A percentile compares a stretch with the other conserved stretches of the same genome.
Conservation (phyloP, 1,140 invertebrate genomes). For the Latrodectus geometricus region DNA sequence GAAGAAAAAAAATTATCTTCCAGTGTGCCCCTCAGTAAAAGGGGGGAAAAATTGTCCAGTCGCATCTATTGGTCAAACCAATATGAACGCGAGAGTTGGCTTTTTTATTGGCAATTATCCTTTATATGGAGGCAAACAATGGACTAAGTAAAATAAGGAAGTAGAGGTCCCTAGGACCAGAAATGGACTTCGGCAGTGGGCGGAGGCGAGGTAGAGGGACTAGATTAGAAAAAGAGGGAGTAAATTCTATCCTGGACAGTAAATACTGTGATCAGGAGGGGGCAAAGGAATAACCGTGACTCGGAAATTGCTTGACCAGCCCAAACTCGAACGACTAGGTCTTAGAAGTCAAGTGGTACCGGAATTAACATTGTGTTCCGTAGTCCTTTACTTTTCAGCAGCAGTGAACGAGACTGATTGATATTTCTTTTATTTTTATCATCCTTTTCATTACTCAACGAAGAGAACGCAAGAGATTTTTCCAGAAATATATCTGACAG, state of each 20-base stretch:
- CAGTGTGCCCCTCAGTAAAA: not conserved
- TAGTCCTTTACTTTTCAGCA: not conserved
- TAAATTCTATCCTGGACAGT: slow-evolving; percentile 53
- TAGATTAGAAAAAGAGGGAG: slow-evolving; percentile 58
- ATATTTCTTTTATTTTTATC: no score
- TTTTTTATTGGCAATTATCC: slow-evolving; percentile 61
- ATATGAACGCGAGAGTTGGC: slow-evolving; percentile 55
- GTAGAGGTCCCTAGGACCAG: not conserved
- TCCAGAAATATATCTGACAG: no score
- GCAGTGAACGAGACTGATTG: no score
- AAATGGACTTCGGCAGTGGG: slow-evolving; percentile 18
- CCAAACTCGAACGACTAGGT: not conserved
- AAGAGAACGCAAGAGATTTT: no score
- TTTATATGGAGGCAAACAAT: slow-evolving; percentile 57
- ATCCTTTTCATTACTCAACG: no score
- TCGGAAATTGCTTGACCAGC: slow-evolving; percentile 39
- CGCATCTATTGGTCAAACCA: slow-evolving; percentile 55
- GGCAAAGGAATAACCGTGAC: slow-evolving; percentile 31
- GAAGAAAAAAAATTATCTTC: slow-evolving; percentile 26
- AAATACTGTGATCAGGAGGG: slow-evolving; percentile 52
- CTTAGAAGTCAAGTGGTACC: slow-evolving; percentile 25
- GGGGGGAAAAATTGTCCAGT: not conserved
- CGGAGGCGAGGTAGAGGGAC: slow-evolving; percentile 9
- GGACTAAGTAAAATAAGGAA: slow-evolving; percentile 55
- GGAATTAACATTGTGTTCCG: slow-evolving; percentile 26